Evolutionary conservation across 2,797 vertebrate species (phyloP), one percentile per base, ranked within the genome.

Genomic region (Betta splendens): DNA sequence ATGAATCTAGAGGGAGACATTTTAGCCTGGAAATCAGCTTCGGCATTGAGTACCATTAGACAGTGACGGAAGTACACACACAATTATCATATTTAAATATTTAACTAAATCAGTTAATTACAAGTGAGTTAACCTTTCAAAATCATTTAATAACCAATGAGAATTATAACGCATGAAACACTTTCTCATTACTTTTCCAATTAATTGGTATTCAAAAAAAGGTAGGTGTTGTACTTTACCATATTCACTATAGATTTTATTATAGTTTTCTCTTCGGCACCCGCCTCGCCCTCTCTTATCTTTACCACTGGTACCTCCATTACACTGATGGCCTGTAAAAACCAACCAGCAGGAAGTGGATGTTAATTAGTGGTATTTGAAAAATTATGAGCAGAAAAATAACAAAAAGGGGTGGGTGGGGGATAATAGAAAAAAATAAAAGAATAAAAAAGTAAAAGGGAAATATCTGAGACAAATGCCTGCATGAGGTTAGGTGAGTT

Each of bases 301-400:
- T 96, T 98, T 95, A 98, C 93, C 92, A 98, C 94, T 17, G 95
- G 96, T 76, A 98, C 96, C 91, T 99, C 97, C 95, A 98, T 98
- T 92, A 96, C 89, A 90, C 89, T 94, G 93, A 98, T 60, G 74
- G 89, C 94, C 96, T 98, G 94, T 85, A 90, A 92, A 93, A 94
- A 89, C 89, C 83, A 92, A 91, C 54, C 75, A 81, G 54, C 53
- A 84, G 15, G 66, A 82, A 59, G 38, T 39, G 48, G 53, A 65
- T 64, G 66, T 89, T 81, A 85, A 81, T 87, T 69, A 77, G 64
- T 63, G 52, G 51, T 17, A 80, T 73, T 79, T 64, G 29, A 55
- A 54, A 55, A 4, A 22, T 39, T 22, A 9, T 26, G 5, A 50
- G n/a, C n/a, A n/a, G n/a, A n/a, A n/a, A 6, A 28, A 25, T 8